phyloP scores from a whole-genome alignment of 2,797 vertebrate genomes.

The Capromys pilorides region DNA sequence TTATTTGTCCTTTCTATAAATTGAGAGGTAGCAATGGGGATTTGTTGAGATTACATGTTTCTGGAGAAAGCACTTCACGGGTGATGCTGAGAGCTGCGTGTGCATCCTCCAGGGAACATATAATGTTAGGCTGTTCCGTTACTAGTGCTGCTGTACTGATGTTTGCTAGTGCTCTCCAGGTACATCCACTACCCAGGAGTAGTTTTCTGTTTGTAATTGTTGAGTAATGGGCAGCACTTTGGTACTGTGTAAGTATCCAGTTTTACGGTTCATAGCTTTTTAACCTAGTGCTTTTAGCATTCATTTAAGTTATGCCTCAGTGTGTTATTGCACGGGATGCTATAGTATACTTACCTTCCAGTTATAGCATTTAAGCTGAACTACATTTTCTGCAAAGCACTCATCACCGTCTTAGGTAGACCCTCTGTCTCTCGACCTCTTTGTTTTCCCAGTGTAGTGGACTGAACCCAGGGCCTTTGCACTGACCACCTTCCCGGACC shows the following conservation, averaged over 20 bases:
- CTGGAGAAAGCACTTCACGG: background rate
- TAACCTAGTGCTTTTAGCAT: background rate
- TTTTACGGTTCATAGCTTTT: background rate
- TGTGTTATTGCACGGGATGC: background rate
- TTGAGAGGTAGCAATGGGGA: background rate
- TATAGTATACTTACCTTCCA: background rate
- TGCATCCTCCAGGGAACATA: background rate
- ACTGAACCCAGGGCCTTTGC: background rate
- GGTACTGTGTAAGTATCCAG: background rate
- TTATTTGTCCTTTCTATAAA: background rate
- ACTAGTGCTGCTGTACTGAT: background rate
- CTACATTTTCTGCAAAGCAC: background rate
- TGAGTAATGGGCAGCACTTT: background rate
- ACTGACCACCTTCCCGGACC: background rate
- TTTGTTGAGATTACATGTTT: slow-evolving; percentile 38
- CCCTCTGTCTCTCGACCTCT: background rate
- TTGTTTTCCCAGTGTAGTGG: background rate
- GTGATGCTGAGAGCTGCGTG: background rate
- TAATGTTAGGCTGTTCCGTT: background rate
- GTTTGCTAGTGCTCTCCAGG: background rate
- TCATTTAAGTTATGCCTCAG: background rate
- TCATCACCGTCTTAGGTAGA: background rate
- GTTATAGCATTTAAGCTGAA: background rate
- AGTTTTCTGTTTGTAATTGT: slow-evolving; percentile 8
- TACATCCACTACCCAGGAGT: background rate